Conservation (phyloP, 1,140 invertebrate genomes). For the Pachypeltis micranthus region DNA sequence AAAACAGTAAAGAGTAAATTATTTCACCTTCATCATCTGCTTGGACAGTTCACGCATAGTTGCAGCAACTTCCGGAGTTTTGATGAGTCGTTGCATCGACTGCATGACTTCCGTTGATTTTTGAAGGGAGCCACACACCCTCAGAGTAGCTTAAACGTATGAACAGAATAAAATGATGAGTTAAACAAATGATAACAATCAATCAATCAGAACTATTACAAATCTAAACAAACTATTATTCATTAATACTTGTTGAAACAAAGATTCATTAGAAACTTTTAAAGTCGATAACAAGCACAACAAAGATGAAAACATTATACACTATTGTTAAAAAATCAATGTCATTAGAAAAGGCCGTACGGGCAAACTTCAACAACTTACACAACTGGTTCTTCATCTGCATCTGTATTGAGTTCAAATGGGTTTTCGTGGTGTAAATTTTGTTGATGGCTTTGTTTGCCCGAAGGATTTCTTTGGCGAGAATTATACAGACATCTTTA, state of each 20-base stretch:
- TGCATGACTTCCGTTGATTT: slow-evolving; percentile 96
- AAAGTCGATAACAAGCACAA: neutral
- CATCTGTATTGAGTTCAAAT: slow-evolving; percentile 90
- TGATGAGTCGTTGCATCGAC: slow-evolving; percentile 84
- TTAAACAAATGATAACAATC: too few species aligned
- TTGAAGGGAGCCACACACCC: slow-evolving; percentile 78
- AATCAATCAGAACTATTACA: too few species aligned
- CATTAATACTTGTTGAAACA: too few species aligned
- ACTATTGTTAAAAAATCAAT: too few species aligned
- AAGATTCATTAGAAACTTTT: too few species aligned
- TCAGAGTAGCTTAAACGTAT: slow-evolving; percentile 59
- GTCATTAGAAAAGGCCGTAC: too few species aligned
- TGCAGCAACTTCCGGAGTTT: slow-evolving; percentile 82
- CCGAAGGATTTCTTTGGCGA: slow-evolving; percentile 90
- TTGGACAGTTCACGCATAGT: slow-evolving; percentile 97
- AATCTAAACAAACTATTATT: too few species aligned
- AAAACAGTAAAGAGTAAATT: too few species aligned
- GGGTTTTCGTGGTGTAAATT: slow-evolving; percentile 92
- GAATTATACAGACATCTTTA: slow-evolving; percentile 82
- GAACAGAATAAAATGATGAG: too few species aligned
- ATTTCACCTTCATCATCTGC: slow-evolving; percentile 91
- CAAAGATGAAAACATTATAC: too few species aligned
- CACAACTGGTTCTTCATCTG: slow-evolving; percentile 97
- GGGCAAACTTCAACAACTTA: too few species aligned
- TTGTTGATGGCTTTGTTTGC: slow-evolving; percentile 82